Base-by-base conservation (phyloP, 2,113 vertebrate genomes). In the Noturus placidus region DNA sequence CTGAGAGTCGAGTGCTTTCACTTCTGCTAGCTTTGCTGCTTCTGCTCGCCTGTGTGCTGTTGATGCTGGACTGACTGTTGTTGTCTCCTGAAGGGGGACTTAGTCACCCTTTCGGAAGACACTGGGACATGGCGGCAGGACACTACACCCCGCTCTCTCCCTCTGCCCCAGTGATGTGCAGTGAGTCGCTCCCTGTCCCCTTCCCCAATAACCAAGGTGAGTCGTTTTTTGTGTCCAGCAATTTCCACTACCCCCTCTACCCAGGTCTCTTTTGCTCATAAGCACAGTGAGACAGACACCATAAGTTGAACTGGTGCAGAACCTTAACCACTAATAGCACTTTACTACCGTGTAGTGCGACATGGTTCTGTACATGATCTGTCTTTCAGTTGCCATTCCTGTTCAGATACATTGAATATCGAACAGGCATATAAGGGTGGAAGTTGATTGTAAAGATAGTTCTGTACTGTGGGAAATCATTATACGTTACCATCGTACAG, bases 41-140 rank as follows among this genome's bases (percentile, higher is more conserved):
- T 72, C 35, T 72, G 69, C 69, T 72, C 8, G 8, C 33, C 6
- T 46, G 72, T 46, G 72, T 93, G 88, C 89, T 90, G 89, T 94
- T 93, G 86, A 94, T 94, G 94, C 95, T 72, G 35, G 69, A 72
- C 69, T 72, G 69, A 72, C 19, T 72, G 33, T 72, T 72, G 33
- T 72, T 72, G 69, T 72, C 93, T 94, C 94, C 92, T 95, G 91
- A 95, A 94, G 88, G 87, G 86, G 91, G 93, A 94, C 90, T 93
- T 92, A 93, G 90, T 94, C 93, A 93, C 91, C 93, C 93, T 93
- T 92, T 87, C 86, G 79, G 90, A 93, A 91, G 91, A 91, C 87
- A 87, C 72, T 38, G 69, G 19, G 69, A 72, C 69, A 72, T 38
- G 88, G 74, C 81, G 82, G 90, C 92, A 90, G 92, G 92, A 90